Evolutionary conservation across 2,797 vertebrate genomes (phyloP).

Genomic region (Lycodopsis pacificus): DNA sequence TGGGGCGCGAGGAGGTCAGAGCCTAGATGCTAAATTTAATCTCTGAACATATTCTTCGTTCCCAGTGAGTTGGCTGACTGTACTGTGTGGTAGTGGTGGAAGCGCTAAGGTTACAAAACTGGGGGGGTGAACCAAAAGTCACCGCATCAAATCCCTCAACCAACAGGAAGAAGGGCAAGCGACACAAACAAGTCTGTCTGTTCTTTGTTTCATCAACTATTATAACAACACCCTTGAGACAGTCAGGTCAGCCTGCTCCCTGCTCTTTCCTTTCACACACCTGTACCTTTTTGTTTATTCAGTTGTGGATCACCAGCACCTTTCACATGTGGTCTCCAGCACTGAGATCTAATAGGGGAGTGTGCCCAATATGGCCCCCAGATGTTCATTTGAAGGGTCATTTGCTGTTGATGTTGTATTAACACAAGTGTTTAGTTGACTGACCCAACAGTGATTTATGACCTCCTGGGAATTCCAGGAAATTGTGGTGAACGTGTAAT

Average conservation of each 20-base stretch:
- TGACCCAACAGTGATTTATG: conserved; percentile 74
- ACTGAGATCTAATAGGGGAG: conserved; percentile 54
- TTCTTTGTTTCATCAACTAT: conserved; percentile 14
- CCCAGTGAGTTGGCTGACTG: background rate
- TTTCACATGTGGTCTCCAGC: conserved; percentile 67
- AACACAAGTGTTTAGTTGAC: conserved; percentile 74
- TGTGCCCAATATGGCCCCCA: conserved; percentile 69
- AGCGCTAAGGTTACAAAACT: conserved; percentile 12
- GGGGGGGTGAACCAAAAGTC: conserved; percentile 34
- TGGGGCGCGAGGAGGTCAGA: background rate
- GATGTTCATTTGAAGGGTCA: conserved; percentile 81
- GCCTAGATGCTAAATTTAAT: background rate
- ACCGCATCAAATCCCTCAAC: conserved; percentile 14
- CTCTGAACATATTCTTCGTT: conserved; percentile 10
- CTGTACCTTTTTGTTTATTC: conserved; percentile 42
- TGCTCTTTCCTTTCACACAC: conserved; percentile 29
- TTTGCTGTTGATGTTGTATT: conserved; percentile 80
- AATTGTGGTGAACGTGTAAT: conserved; percentile 70
- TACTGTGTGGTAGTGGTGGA: background rate
- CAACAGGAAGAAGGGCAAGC: conserved; percentile 22
- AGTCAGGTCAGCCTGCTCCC: background rate
- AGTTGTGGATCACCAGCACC: conserved; percentile 58
- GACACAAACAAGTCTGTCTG: conserved; percentile 1
- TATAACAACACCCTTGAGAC: background rate
- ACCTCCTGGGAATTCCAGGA: conserved; percentile 73